These are phyloP conservation scores for Lepisosteus oculatus DNA, from an alignment of 2,113 vertebrate genomes.

Conservation along the genomic window DNA sequence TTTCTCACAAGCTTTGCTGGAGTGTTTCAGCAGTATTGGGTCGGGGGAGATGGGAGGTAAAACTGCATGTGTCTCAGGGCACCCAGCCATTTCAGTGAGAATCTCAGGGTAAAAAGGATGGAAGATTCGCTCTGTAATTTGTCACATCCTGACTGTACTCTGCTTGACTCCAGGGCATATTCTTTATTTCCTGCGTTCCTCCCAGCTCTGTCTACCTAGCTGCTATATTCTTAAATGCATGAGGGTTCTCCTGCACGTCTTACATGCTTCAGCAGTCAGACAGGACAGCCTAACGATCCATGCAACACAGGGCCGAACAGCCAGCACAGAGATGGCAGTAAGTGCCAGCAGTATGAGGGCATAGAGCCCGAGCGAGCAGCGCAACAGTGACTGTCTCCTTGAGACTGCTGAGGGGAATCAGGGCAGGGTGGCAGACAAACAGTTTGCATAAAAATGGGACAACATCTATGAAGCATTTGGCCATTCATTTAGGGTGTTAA, in stretches of 20 bases:
- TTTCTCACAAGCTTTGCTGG: not conserved
- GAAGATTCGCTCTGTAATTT: conserved; percentile 43
- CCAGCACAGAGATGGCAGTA: conserved; percentile 34
- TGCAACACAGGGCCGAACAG: conserved; percentile 24
- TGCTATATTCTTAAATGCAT: conserved; percentile 39
- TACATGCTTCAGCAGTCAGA: conserved; percentile 22
- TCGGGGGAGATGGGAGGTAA: conserved; percentile 17
- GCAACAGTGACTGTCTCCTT: conserved; percentile 6
- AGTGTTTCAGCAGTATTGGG: conserved; percentile 14
- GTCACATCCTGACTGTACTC: conserved; percentile 43
- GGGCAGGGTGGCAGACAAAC: not conserved
- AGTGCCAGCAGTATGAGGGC: conserved; percentile 26
- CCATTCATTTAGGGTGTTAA: too few relatives aligned
- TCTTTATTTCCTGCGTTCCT: conserved; percentile 54
- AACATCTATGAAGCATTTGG: too few relatives aligned
- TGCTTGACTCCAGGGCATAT: conserved; percentile 41
- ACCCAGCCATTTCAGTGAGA: conserved; percentile 38
- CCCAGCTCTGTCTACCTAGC: conserved; percentile 33
- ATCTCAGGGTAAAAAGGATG: conserved; percentile 34
- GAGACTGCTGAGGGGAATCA: not conserved
- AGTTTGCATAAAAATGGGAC: too few relatives aligned
- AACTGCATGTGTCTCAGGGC: conserved; percentile 44
- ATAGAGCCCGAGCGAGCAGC: conserved; percentile 11
- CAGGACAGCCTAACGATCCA: conserved; percentile 32
- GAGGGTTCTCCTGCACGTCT: conserved; percentile 29